phyloP scores from a whole-genome alignment of 2,113 vertebrate species.

The Petrocephalus microphthalmus region DNA sequence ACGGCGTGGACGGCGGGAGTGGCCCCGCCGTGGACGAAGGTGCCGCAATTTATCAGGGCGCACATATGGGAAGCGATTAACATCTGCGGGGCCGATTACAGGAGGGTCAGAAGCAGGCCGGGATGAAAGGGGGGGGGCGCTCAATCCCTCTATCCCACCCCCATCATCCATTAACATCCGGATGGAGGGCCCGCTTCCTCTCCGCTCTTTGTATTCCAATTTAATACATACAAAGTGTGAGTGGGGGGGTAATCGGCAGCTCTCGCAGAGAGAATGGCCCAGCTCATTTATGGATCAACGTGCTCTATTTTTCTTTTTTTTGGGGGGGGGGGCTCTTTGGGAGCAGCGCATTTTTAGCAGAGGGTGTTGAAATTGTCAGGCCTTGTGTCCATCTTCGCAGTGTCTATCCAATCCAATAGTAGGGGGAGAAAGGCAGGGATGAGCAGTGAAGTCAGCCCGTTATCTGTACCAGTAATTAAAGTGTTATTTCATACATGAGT shows the following conservation, averaged over 20 bases:
- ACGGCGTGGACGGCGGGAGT: conserved; percentile 81
- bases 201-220: conserved; percentile 61
- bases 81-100: conserved; percentile 91
- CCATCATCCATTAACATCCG: conserved; percentile 82
- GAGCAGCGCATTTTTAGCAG: conserved; percentile 35
- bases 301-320: conserved; percentile 40
- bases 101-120: conserved; percentile 88
- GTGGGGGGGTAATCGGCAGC: conserved; percentile 40
- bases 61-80: conserved; percentile 94
- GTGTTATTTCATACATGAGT: conserved; percentile 11
- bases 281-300: conserved; percentile 47
- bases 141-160: conserved; percentile 87
- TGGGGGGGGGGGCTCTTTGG: conserved; percentile 38
- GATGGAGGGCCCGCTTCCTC: conserved; percentile 61
- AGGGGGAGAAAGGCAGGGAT: conserved; percentile 4
- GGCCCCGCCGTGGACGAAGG: conserved; percentile 83
- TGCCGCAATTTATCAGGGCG: conserved; percentile 97
- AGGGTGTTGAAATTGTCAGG: conserved; percentile 46
- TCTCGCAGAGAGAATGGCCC: conserved; percentile 36
- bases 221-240: conserved; percentile 52
- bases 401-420: conserved; percentile 25
- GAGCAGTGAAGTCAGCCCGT: conserved; percentile 30
- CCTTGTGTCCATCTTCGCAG: conserved; percentile 38
- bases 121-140: conserved; percentile 84
- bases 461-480: conserved; percentile 17